Base-by-base conservation (phyloP, 2,888 invertebrate species). In the Ormyrus rosae region DNA sequence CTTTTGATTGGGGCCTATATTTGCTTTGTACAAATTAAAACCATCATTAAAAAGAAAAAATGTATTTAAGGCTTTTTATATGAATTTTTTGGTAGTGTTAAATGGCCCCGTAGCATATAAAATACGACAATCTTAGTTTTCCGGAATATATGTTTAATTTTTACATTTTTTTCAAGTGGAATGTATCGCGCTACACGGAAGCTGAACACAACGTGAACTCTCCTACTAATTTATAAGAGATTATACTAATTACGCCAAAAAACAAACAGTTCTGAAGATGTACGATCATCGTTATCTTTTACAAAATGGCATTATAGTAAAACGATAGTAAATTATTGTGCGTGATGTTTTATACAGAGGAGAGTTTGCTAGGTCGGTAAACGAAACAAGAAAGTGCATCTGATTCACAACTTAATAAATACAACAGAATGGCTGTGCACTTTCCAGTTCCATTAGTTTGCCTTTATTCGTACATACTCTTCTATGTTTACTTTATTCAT, bases 111-210 rank as follows among this genome's bases (percentile, higher is more conserved):
- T 60, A 5, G 61, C n/a, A 19, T 70, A 64, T 56, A 72, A 72
- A 78, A 76, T 67, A 34, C 34, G 34, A 34, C 34, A 58, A 74
- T 55, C 8, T 64, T 56, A 73, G 8, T 19, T 55, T 11, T 34
- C 6, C 48, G 56, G 8, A 65, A 65, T 65, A 67, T 56, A n/a
- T 19, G 61, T 58, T 13, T 48, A 68, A 46, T 68, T 11, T 34
- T 34, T 34, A 80, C 68, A 79, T 84, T 83, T 86, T 34, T 84
- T 86, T 83, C 85, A 87, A 89, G 34, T 90, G 90, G 90, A 90
- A 90, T 90, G 90, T 88, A 90, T 89, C 86, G 86, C 86, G 86
- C 86, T 88, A 88, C 86, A 87, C 86, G 89, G 89, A 90, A 89
- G 89, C 88, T 88, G 88, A 86, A 83, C 86, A 85, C 85, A 85